Conservation (phyloP, 2,113 vertebrate genomes). For the Sphaerodactylus townsendi region DNA sequence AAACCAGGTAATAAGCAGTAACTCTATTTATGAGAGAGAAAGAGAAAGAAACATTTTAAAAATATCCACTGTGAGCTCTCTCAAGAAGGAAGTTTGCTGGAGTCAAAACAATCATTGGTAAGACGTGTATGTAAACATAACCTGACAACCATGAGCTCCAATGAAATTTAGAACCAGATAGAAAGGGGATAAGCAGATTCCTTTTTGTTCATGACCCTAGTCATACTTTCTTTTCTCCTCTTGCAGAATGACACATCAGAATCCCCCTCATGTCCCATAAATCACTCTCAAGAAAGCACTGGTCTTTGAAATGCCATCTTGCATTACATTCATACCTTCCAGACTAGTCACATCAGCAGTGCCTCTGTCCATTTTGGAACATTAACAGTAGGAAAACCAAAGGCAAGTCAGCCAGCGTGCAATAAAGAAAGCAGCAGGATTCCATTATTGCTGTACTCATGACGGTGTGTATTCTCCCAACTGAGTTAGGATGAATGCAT, state of each 20-base stretch:
- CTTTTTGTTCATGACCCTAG: conserved; percentile 66
- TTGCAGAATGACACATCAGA: conserved; percentile 70
- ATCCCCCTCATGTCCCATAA: conserved; percentile 47
- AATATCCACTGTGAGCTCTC: conserved; percentile 52
- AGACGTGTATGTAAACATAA: conserved; percentile 58
- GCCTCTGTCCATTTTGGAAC: neutral
- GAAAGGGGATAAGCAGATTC: conserved; percentile 74
- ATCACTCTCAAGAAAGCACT: conserved; percentile 29
- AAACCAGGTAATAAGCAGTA: neutral
- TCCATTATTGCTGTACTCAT: conserved; percentile 42
- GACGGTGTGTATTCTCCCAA: conserved; percentile 29
- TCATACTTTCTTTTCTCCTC: conserved; percentile 51
- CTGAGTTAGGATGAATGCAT: conserved; percentile 16
- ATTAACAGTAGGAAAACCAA: neutral
- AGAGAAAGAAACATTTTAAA: conserved; percentile 47
- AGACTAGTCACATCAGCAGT: conserved; percentile 27
- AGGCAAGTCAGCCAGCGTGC: conserved; percentile 13
- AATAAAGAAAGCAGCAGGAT: conserved; percentile 27
- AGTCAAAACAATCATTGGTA: conserved; percentile 66
- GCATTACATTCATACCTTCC: conserved; percentile 37
- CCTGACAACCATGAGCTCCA: conserved; percentile 67
- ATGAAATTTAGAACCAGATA: conserved; percentile 58
- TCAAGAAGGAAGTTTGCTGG: conserved; percentile 65
- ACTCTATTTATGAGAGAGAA: neutral
- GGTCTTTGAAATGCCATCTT: conserved; percentile 43